Conservation (phyloP, 1,140 invertebrate species). For the Homalodisca vitripennis region DNA sequence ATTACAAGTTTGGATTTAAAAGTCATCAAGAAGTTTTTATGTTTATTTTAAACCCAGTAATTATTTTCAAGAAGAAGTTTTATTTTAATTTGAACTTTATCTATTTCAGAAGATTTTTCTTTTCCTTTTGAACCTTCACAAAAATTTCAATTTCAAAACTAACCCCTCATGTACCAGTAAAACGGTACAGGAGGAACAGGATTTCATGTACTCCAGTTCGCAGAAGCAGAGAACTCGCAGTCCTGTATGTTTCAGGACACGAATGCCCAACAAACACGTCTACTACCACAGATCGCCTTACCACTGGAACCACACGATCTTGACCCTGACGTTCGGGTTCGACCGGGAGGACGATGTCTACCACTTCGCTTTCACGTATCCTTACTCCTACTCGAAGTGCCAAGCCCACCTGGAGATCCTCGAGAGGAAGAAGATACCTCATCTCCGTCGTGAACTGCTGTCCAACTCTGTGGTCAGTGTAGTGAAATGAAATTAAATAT, state of each 20-base stretch:
- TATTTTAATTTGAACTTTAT: too few relatives aligned
- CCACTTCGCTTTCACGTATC: conserved; percentile 89
- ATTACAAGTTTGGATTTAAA: too few relatives aligned
- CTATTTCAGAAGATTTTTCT: too few relatives aligned
- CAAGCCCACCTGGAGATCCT: conserved; percentile 80
- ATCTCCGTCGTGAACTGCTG: conserved; percentile 67
- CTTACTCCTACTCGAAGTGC: conserved; percentile 90
- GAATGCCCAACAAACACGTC: conserved; percentile 80
- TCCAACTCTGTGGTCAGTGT: conserved; percentile 66
- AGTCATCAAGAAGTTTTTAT: too few relatives aligned
- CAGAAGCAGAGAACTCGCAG: too few relatives aligned
- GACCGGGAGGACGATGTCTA: conserved; percentile 90
- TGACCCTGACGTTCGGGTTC: conserved; percentile 93
- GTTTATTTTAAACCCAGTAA: too few relatives aligned
- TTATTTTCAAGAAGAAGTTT: too few relatives aligned
- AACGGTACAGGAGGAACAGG: too few relatives aligned
- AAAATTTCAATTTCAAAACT: too few relatives aligned
- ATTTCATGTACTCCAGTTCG: too few relatives aligned
- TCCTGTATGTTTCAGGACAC: conserved; percentile 64
- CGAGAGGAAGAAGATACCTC: conserved; percentile 61
- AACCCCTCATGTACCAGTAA: too few relatives aligned
- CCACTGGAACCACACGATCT: conserved; percentile 89
- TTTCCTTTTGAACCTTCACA: too few relatives aligned
- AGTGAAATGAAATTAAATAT: not conserved
- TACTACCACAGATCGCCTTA: conserved; percentile 91